phyloP scores from a whole-genome alignment of 2,797 vertebrate species.

The Bufotes viridis region DNA sequence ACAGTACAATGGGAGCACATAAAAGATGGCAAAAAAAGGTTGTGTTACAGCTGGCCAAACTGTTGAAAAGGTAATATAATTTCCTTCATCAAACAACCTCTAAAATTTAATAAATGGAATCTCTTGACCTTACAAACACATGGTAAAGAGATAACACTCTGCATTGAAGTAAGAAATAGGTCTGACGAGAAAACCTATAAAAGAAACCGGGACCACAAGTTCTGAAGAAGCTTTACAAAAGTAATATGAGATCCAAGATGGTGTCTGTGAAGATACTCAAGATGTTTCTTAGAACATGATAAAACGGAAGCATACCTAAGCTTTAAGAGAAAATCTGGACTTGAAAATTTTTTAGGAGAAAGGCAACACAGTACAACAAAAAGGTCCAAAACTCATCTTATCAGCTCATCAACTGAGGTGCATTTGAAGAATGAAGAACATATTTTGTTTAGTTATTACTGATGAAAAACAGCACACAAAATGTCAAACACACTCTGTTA shows the following conservation, averaged over 20 bases:
- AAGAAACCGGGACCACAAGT: constrained; percentile 21
- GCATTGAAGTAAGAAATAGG: constrained; percentile 34
- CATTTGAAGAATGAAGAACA: constrained; percentile 60
- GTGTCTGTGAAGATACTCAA: constrained; percentile 58
- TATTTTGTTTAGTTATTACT: constrained; percentile 66
- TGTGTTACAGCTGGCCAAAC: constrained; percentile 22
- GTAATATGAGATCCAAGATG: constrained; percentile 56
- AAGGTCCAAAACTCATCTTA: constrained; percentile 51
- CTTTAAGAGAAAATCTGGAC: constrained; percentile 8
- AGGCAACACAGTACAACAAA: not conserved
- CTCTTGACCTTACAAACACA: constrained; percentile 39
- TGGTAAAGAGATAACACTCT: constrained; percentile 53
- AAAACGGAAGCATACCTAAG: constrained; percentile 12
- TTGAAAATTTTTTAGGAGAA: not conserved
- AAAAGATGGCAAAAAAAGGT: constrained; percentile 24
- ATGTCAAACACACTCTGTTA: constrained; percentile 46
- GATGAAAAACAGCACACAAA: constrained; percentile 66
- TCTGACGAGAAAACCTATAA: constrained; percentile 49
- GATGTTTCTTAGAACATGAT: constrained; percentile 49
- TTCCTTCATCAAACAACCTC: constrained; percentile 36
- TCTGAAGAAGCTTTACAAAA: constrained; percentile 46
- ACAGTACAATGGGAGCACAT: not conserved
- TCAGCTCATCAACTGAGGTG: constrained; percentile 58
- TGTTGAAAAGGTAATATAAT: constrained; percentile 36
- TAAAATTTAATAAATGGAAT: constrained; percentile 29